phyloP scores from a whole-genome alignment of 1,140 invertebrate genomes.

The Halesus radiatus region DNA sequence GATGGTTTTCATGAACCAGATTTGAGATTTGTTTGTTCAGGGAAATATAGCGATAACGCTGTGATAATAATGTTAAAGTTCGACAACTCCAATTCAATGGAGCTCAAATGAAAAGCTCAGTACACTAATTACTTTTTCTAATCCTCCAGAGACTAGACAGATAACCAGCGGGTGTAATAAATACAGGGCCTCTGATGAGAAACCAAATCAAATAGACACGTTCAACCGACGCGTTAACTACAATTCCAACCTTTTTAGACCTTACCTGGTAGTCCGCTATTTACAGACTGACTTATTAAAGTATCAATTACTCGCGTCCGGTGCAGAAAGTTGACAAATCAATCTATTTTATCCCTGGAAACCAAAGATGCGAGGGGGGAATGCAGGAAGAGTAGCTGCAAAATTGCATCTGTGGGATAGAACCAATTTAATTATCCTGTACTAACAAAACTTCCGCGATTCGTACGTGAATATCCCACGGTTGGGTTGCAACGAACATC shows the following conservation, averaged over 20 bases:
- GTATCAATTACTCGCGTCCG: not conserved
- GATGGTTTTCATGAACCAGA: no score
- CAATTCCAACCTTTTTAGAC: not conserved
- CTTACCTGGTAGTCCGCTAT: not conserved
- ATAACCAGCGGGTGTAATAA: not conserved
- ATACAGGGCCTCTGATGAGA: not conserved
- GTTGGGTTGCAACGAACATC: no score
- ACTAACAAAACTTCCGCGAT: conserved; percentile 10
- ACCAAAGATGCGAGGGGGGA: no score
- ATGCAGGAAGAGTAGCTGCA: no score
- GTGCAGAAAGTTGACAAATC: not conserved
- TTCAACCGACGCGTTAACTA: conserved; percentile 1
- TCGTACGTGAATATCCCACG: not conserved
- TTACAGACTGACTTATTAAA: not conserved
- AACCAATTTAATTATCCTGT: conserved; percentile 14
- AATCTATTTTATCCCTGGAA: not conserved
- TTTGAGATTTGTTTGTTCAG: no score
- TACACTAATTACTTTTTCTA: not conserved
- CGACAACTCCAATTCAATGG: no score
- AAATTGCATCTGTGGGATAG: not conserved
- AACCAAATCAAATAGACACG: not conserved
- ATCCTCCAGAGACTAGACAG: not conserved
- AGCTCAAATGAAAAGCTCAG: no score
- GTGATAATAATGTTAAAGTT: no score
- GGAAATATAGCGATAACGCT: no score